A percentile compares a stretch with the other conserved stretches of the same genome.
These are phyloP conservation scores for Pterostichus madidus DNA, from an alignment of 2,888 invertebrate genomes.

Conservation along the genomic window DNA sequence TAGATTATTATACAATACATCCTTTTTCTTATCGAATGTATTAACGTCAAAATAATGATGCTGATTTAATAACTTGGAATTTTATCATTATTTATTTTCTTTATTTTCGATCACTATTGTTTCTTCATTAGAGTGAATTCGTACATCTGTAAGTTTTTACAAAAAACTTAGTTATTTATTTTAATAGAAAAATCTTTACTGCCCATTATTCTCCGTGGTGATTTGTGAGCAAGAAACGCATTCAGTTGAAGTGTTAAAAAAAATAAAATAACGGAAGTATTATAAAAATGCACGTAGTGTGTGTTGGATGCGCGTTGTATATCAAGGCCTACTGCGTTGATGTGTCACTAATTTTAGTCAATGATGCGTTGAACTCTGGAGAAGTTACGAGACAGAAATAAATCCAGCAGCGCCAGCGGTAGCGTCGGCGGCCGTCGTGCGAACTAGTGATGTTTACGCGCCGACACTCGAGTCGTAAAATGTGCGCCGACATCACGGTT, in stretches of 20 bases:
- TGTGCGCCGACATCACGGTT: slow-evolving; percentile 24
- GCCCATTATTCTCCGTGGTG: slow-evolving; percentile 5
- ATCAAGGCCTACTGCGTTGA: slow-evolving; percentile 62
- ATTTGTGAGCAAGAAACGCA: slow-evolving; percentile 35
- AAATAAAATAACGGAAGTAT: slow-evolving; percentile 51
- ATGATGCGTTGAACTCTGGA: slow-evolving; percentile 66
- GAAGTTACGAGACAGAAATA: slow-evolving; percentile 64
- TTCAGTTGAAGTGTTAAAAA: not conserved
- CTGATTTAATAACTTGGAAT: too few species aligned
- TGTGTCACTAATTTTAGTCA: slow-evolving; percentile 67
- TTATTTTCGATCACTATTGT: too few species aligned
- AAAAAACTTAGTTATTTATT: too few species aligned
- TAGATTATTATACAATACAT: too few species aligned
- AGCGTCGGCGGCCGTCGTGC: slow-evolving; percentile 48
- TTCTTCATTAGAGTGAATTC: too few species aligned
- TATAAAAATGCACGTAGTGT: slow-evolving; percentile 24
- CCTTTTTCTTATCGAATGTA: too few species aligned
- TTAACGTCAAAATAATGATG: too few species aligned
- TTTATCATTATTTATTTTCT: too few species aligned
- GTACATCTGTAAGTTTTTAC: too few species aligned
- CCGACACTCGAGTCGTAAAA: slow-evolving; percentile 23
- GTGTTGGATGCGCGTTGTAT: slow-evolving; percentile 16
- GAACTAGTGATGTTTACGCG: slow-evolving; percentile 61
- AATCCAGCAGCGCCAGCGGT: slow-evolving; percentile 55
- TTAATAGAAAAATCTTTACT: not conserved